A percentile compares a stretch with the other conserved stretches of the same genome.
phyloP scores from a whole-genome alignment of 2,113 vertebrate genomes.

The Microcebus griseorufus region DNA sequence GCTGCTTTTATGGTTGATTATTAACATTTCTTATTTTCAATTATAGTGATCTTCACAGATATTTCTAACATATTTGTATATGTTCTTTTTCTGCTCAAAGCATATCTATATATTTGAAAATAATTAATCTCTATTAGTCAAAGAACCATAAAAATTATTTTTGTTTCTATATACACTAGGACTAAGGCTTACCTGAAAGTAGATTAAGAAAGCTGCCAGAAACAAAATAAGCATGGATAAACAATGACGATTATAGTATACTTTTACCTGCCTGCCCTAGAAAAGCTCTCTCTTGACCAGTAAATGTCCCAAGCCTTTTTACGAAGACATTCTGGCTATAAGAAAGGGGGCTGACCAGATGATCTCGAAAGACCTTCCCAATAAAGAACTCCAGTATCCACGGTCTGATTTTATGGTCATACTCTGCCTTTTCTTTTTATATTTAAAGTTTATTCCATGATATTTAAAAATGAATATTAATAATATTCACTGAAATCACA shows the following conservation, averaged over 20 bases:
- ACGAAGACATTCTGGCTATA: not conserved
- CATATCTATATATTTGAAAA: not conserved
- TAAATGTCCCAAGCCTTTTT: not conserved
- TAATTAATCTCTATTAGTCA: not conserved
- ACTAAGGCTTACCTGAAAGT: not conserved
- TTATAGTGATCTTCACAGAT: not conserved
- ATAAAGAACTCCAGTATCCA: not conserved
- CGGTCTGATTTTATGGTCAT: not conserved
- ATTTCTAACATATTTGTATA: not conserved
- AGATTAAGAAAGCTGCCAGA: not conserved
- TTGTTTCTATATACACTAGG: not conserved
- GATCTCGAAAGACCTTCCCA: not conserved
- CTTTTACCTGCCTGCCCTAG: not conserved
- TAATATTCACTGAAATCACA: not conserved
- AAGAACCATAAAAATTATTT: not conserved
- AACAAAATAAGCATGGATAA: not conserved
- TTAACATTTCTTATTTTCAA: not conserved
- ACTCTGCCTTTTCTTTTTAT: not conserved
- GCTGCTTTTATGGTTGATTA: not conserved
- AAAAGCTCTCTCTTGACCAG: not conserved
- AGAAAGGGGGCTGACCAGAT: not conserved
- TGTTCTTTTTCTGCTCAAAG: not conserved
- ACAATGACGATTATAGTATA: not conserved
- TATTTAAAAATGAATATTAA: not conserved
- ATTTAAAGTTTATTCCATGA: not conserved